Evolutionary conservation across 2,888 invertebrate genomes (phyloP).

Genomic region (Heteromyza rotundicornis): DNA sequence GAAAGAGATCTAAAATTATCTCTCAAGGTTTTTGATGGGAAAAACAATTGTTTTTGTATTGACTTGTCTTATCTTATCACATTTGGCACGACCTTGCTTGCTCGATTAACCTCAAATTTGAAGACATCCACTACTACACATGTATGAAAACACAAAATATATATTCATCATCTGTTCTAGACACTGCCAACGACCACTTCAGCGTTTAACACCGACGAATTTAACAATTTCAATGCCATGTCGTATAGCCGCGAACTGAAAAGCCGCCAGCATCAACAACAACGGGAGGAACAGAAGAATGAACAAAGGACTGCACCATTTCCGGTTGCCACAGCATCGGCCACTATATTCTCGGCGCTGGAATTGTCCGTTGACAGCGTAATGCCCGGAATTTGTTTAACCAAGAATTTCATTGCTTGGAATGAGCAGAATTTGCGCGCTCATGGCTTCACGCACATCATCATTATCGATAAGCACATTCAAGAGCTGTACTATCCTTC

Average conservation of each 20-base stretch:
- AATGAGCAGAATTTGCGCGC: slow-evolving; percentile 42
- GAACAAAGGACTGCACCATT: not conserved
- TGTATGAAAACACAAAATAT: too few relatives aligned
- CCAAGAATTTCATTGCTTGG: slow-evolving; percentile 44
- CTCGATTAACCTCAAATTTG: not conserved
- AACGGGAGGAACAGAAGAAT: not conserved
- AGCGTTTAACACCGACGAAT: slow-evolving; percentile 20
- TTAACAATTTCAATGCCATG: slow-evolving; percentile 28
- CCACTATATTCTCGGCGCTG: slow-evolving; percentile 11
- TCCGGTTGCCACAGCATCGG: slow-evolving; percentile 14
- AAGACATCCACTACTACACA: too few relatives aligned
- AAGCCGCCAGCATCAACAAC: not conserved
- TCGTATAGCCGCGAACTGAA: too few relatives aligned
- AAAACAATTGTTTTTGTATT: too few relatives aligned
- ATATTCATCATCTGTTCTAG: slow-evolving; percentile 21
- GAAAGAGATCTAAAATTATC: too few relatives aligned
- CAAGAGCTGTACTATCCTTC: slow-evolving; percentile 42
- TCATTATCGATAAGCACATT: slow-evolving; percentile 50
- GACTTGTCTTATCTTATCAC: slow-evolving; percentile 4
- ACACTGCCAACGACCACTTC: slow-evolving; percentile 29
- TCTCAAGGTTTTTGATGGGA: too few relatives aligned
- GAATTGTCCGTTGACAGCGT: slow-evolving; percentile 41
- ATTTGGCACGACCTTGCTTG: not conserved
- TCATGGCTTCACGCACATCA: slow-evolving; percentile 48
- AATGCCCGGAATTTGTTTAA: slow-evolving; percentile 48